Percentiles rank a stretch among this genome's conserved stretches.
phyloP scores from a whole-genome alignment of 2,797 vertebrate species.

The Zenarchopterus dispar region DNA sequence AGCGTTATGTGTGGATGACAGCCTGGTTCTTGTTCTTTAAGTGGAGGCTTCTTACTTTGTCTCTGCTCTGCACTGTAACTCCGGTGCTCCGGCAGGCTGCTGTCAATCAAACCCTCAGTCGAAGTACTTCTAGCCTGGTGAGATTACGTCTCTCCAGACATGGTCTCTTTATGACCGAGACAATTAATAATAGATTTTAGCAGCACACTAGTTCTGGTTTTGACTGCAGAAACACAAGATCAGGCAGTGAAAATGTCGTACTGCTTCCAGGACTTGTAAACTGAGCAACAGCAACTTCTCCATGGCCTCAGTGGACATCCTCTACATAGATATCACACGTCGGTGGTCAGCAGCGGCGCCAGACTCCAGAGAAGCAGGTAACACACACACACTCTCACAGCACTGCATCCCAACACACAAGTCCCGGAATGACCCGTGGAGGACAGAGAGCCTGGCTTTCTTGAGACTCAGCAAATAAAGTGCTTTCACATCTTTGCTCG shows the following conservation, averaged over 20 bases:
- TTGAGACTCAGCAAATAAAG: conserved; percentile 40
- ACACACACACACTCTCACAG: not conserved
- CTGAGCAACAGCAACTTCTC: conserved; percentile 90
- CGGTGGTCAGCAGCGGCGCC: conserved; percentile 84
- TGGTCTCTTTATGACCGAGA: no score
- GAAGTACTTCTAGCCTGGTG: no score
- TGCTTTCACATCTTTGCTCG: conserved; percentile 60
- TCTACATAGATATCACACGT: conserved; percentile 96
- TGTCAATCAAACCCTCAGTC: no score
- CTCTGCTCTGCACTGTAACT: not conserved
- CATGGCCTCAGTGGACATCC: conserved; percentile 95
- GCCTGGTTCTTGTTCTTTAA: not conserved
- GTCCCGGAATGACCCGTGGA: conserved; percentile 12
- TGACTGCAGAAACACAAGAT: no score
- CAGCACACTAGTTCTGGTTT: no score
- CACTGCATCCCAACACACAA: not conserved
- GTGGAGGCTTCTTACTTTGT: not conserved
- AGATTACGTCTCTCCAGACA: no score
- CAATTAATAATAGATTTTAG: no score
- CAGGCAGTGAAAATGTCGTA: no score
- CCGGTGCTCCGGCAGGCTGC: no score
- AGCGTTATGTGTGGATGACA: no score
- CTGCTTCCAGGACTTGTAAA: conserved; percentile 87
- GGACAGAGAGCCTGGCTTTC: conserved; percentile 33
- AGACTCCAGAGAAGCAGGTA: conserved; percentile 92